Conservation (phyloP, 2,113 vertebrate genomes). For the Kryptolebias marmoratus region DNA sequence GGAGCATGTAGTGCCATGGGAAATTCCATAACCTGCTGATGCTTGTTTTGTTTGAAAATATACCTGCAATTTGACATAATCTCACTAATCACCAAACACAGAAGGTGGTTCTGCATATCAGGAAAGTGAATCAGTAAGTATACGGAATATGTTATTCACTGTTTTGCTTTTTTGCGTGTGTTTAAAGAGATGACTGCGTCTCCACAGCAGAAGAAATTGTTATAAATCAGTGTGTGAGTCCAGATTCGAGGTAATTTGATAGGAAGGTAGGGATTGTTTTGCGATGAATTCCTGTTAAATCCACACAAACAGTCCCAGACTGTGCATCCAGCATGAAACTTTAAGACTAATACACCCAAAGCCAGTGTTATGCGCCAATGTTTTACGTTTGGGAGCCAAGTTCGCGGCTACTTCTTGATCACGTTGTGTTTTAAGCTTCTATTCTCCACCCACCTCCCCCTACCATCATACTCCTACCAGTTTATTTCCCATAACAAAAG, state of each 20-base stretch:
- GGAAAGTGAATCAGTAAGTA: background rate
- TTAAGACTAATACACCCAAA: background rate
- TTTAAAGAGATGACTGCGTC: background rate
- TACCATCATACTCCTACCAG: too few relatives aligned
- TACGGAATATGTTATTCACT: background rate
- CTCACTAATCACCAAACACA: constrained; percentile 1
- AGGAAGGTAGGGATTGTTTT: constrained; percentile 53
- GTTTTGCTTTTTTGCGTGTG: background rate
- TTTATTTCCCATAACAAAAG: too few relatives aligned
- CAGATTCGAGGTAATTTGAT: constrained; percentile 68
- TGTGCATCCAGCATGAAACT: background rate
- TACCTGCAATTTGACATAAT: background rate
- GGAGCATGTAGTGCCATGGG: constrained; percentile 20
- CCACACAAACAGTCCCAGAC: constrained; percentile 21
- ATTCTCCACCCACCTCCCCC: too few relatives aligned
- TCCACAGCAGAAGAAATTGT: background rate
- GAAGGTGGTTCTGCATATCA: background rate
- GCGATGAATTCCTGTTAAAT: constrained; percentile 59
- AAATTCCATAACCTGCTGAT: constrained; percentile 9
- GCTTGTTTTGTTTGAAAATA: background rate
- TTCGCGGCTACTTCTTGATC: too few relatives aligned
- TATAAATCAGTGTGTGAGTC: background rate
- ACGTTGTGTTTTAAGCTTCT: too few relatives aligned
- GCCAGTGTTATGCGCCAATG: too few relatives aligned
- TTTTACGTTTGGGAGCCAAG: too few relatives aligned